phyloP scores from a whole-genome alignment of 1,140 invertebrate genomes.

The Berghia stephanieae region DNA sequence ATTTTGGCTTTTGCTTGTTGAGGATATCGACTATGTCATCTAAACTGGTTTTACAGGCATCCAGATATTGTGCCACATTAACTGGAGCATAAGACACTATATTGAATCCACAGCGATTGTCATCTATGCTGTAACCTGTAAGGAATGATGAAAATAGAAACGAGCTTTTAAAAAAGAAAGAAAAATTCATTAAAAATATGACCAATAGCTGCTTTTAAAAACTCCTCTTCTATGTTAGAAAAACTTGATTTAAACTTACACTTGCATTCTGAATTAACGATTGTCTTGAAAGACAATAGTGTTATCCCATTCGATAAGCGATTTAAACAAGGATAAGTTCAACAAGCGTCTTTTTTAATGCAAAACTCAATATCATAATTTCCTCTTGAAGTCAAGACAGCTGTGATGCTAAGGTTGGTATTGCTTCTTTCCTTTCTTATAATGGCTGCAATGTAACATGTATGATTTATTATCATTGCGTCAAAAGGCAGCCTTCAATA shows the following conservation, averaged over 20 bases:
- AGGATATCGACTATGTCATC: conserved; percentile 70
- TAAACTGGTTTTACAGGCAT: conserved; percentile 77
- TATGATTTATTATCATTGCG: too few species aligned
- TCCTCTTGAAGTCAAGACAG: too few species aligned
- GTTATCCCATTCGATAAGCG: too few species aligned
- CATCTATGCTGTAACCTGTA: conserved; percentile 73
- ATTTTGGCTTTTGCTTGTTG: too few species aligned
- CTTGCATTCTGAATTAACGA: background rate
- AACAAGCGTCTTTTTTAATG: too few species aligned
- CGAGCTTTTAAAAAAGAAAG: background rate
- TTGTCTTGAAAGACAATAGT: background rate
- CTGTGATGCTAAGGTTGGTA: too few species aligned
- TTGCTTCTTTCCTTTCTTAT: too few species aligned
- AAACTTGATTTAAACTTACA: background rate
- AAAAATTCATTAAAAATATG: background rate
- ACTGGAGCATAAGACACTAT: conserved; percentile 81
- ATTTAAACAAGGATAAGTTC: too few species aligned
- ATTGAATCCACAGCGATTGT: conserved; percentile 79
- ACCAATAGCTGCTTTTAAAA: background rate
- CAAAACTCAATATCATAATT: too few species aligned
- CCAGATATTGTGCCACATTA: conserved; percentile 77
- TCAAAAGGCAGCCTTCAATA: too few species aligned
- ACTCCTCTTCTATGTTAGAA: background rate
- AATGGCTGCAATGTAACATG: too few species aligned
- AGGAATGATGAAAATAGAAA: background rate